Conservation (phyloP, 2,888 invertebrate genomes). For the Brachyopa scutellaris region DNA sequence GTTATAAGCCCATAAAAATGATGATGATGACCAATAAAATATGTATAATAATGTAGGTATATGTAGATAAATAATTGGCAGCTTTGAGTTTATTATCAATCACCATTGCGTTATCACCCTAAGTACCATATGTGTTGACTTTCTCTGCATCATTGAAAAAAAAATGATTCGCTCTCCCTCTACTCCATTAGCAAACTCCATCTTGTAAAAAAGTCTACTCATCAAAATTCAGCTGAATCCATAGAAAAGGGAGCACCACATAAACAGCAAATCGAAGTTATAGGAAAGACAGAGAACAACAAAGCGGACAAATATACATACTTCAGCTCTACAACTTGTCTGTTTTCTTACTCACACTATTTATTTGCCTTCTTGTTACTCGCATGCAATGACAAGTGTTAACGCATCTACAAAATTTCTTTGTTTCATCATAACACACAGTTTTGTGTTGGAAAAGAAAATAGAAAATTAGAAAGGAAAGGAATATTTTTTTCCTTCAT, state of each 20-base stretch:
- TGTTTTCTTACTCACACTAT: slow-evolving; percentile 27
- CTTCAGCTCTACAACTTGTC: slow-evolving; percentile 34
- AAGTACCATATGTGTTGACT: slow-evolving; percentile 30
- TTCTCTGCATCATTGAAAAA: background rate
- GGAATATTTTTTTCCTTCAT: slow-evolving; percentile 38
- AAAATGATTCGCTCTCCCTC: slow-evolving; percentile 6
- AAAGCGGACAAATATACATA: background rate
- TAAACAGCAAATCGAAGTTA: slow-evolving; percentile 34
- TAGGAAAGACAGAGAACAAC: slow-evolving; percentile 12
- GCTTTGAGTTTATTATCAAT: too few relatives aligned
- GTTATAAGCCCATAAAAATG: too few relatives aligned
- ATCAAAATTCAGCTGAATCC: slow-evolving; percentile 25
- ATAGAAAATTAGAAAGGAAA: slow-evolving; percentile 61
- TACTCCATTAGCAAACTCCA: slow-evolving; percentile 29
- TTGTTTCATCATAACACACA: slow-evolving; percentile 68
- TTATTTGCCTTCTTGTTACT: slow-evolving; percentile 30
- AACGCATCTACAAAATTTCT: slow-evolving; percentile 65
- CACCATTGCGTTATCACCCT: slow-evolving; percentile 16
- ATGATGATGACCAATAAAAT: too few relatives aligned
- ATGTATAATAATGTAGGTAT: too few relatives aligned
- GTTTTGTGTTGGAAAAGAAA: slow-evolving; percentile 54
- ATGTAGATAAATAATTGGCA: too few relatives aligned
- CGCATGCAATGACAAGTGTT: slow-evolving; percentile 57
- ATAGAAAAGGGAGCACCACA: slow-evolving; percentile 23
- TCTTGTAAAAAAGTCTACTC: slow-evolving; percentile 5